Conservation (phyloP, 92 coral and sea anemone genomes). For the Palythoa heliodiscus region DNA sequence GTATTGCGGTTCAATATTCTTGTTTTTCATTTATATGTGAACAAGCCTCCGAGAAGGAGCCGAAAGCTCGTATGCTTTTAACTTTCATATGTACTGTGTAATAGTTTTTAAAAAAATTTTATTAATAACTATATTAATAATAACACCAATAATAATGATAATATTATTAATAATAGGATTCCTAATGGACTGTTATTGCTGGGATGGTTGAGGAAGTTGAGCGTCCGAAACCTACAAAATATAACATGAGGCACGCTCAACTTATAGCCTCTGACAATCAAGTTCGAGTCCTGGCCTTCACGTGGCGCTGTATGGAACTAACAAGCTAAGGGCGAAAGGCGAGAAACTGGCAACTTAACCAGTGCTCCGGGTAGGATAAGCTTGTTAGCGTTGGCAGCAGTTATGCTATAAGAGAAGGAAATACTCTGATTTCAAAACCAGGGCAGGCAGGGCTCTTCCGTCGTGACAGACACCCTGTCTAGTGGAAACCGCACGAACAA, state of each 20-base stretch:
- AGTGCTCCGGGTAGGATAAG: no score
- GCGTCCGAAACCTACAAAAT: slow-evolving; percentile 24
- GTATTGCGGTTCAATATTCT: no score
- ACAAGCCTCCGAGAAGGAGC: no score
- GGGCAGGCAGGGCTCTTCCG: neutral
- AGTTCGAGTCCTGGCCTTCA: neutral
- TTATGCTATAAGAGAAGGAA: neutral
- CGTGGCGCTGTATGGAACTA: neutral
- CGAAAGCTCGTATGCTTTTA: no score
- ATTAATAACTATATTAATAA: slow-evolving; percentile 4
- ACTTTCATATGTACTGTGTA: no score
- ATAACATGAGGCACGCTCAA: slow-evolving; percentile 22
- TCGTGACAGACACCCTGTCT: neutral
- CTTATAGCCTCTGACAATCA: slow-evolving; percentile 30
- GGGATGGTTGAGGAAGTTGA: slow-evolving; percentile 33
- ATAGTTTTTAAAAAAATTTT: neutral
- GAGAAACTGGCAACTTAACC: slow-evolving; percentile 32
- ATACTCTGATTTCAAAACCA: neutral
- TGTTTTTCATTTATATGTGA: no score
- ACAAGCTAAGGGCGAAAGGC: slow-evolving; percentile 21
- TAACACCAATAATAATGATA: no score
- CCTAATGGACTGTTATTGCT: slow-evolving; percentile 25
- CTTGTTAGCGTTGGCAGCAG: neutral
- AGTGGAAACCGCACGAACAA: neutral
- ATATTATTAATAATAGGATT: neutral